Evolutionary conservation across 2,797 vertebrate genomes (phyloP).

Genomic region (Benthosema pterotum): DNA sequence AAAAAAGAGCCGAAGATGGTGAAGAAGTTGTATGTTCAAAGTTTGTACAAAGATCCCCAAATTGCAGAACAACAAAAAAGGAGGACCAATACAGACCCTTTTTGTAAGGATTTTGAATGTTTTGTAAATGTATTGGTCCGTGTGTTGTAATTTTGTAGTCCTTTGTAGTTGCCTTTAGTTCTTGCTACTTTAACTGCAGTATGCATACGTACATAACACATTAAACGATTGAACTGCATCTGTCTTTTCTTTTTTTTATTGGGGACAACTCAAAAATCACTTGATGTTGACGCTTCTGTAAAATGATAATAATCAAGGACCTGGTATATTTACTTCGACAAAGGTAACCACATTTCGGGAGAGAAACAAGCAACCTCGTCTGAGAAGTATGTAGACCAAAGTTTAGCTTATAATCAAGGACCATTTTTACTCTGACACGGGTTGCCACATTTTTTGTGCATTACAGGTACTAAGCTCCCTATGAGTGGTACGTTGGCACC

Average conservation of each 20-base stretch:
- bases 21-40: constrained; percentile 79
- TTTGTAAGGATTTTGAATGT: constrained; percentile 98
- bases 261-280: neutral
- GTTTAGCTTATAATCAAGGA: too few relatives aligned
- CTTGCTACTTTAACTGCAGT: constrained; percentile 92
- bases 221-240: constrained; percentile 89
- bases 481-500: too few relatives aligned
- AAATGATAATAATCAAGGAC: too few relatives aligned
- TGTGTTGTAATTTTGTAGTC: constrained; percentile 97
- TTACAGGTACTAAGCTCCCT: too few relatives aligned
- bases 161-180: constrained; percentile 96
- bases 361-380: too few relatives aligned
- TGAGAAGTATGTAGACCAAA: too few relatives aligned
- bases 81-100: constrained; percentile 96
- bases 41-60: constrained; percentile 90
- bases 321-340: too few relatives aligned
- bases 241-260: constrained; percentile 55
- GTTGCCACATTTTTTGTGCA: too few relatives aligned
- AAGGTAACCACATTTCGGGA: too few relatives aligned
- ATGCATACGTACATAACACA: constrained; percentile 95
- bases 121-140: constrained; percentile 98
- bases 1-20: constrained; percentile 75
- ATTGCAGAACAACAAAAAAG: constrained; percentile 89
- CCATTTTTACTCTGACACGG: too few relatives aligned
- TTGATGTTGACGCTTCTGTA: too few relatives aligned